phyloP scores from a whole-genome alignment of 2,113 vertebrate genomes.

The Naja naja region DNA sequence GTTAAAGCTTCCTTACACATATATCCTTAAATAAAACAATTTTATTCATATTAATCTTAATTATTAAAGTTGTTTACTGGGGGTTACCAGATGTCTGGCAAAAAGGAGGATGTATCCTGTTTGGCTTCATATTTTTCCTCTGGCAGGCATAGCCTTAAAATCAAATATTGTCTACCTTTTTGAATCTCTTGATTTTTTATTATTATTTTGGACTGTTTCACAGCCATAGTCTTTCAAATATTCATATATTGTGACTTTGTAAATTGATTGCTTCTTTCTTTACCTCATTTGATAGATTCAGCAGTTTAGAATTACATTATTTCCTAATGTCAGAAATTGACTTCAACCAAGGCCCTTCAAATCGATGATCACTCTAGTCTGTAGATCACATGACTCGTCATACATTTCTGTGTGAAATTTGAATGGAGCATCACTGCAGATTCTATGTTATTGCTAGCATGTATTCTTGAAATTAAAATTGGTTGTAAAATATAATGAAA shows the following conservation, averaged over 20 bases:
- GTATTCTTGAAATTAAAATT: not conserved
- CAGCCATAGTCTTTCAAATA: not conserved
- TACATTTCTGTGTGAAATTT: not conserved
- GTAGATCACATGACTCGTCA: not conserved
- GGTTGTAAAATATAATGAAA: not conserved
- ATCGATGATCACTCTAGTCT: not conserved
- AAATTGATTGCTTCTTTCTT: not conserved
- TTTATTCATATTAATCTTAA: not conserved
- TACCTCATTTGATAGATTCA: not conserved
- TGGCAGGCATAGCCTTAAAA: not conserved
- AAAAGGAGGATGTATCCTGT: not conserved
- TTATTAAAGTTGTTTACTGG: not conserved
- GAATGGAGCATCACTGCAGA: not conserved
- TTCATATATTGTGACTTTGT: not conserved
- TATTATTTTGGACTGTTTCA: not conserved
- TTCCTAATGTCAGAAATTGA: not conserved
- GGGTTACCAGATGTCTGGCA: not conserved
- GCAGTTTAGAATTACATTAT: not conserved
- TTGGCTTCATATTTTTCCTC: not conserved
- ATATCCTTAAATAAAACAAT: not conserved
- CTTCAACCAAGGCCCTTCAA: not conserved
- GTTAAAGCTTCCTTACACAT: not conserved
- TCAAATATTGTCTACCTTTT: not conserved
- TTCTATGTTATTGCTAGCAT: not conserved
- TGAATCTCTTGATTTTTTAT: not conserved